These are phyloP conservation scores for Prosapia bicincta DNA, from an alignment of 2,888 invertebrate genomes.

Conservation along the genomic window DNA sequence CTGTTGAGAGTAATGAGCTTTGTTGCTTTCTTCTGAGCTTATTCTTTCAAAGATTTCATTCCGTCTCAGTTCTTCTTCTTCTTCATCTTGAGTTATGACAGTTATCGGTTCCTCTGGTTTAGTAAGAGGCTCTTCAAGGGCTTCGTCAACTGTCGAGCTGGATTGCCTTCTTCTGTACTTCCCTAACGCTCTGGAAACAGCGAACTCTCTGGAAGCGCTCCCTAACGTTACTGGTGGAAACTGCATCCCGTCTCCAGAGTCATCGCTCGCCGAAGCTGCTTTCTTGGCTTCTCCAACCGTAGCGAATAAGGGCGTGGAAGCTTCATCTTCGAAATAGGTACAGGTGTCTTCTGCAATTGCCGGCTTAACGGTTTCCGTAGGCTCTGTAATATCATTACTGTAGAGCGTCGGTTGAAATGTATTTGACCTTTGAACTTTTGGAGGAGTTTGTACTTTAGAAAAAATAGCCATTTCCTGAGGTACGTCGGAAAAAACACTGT, in stretches of 20 bases:
- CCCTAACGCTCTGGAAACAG: conserved; percentile 75
- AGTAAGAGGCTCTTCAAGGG: conserved; percentile 19
- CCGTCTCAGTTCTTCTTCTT: conserved; percentile 37
- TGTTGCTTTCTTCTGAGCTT: conserved; percentile 37
- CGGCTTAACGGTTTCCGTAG: neutral
- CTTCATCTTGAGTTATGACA: conserved; percentile 38
- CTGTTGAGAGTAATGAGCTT: conserved; percentile 39
- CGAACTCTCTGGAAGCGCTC: conserved; percentile 76
- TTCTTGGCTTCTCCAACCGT: conserved; percentile 72
- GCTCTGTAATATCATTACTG: neutral
- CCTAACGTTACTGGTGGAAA: conserved; percentile 55
- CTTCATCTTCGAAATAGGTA: neutral
- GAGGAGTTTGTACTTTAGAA: conserved; percentile 17
- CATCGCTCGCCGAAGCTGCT: conserved; percentile 45
- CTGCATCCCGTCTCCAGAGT: conserved; percentile 42
- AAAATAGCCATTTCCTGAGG: conserved; percentile 53
- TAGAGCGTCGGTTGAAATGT: conserved; percentile 10
- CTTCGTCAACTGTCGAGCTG: conserved; percentile 62
- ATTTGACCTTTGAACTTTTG: conserved; percentile 1
- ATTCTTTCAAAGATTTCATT: conserved; percentile 39
- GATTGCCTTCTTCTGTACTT: conserved; percentile 74
- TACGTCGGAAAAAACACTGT: conserved; percentile 68
- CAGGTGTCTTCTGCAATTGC: neutral
- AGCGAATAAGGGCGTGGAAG: conserved; percentile 55
- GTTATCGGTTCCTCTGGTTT: conserved; percentile 22